Evolutionary conservation across 2,113 vertebrate species (phyloP).

Genomic region (Catagonus wagneri): DNA sequence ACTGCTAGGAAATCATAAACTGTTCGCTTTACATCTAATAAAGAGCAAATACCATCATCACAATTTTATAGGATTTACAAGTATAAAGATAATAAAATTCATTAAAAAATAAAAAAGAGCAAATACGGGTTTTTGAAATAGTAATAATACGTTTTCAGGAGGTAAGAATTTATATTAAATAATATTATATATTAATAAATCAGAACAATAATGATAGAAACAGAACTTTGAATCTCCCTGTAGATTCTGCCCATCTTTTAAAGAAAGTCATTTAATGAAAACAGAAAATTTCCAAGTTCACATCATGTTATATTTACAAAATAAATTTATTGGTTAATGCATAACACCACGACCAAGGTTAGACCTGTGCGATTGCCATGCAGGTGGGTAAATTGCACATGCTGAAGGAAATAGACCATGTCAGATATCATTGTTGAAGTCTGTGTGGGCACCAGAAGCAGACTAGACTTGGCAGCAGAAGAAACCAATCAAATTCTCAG

Average conservation of each 20-base stretch:
- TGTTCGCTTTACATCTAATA: background rate
- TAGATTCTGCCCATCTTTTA: background rate
- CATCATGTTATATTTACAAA: background rate
- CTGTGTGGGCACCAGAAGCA: constrained; percentile 57
- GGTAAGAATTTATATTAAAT: background rate
- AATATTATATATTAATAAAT: background rate
- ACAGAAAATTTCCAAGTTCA: background rate
- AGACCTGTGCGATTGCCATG: background rate
- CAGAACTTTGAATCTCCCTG: background rate
- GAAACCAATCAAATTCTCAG: constrained; percentile 72
- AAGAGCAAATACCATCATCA: too few species aligned
- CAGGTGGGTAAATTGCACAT: constrained; percentile 62
- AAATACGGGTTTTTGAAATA: background rate
- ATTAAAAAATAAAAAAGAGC: background rate
- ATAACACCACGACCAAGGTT: background rate
- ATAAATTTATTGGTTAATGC: background rate
- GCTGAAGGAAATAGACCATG: constrained; percentile 57
- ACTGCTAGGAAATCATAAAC: background rate
- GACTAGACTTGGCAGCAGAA: constrained; percentile 54
- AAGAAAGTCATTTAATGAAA: constrained; percentile 19
- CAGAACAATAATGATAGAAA: background rate
- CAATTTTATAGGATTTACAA: too few species aligned
- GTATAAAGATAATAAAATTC: too few species aligned
- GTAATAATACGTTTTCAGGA: constrained; percentile 21
- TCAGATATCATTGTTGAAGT: background rate